A percentile compares a stretch with the other conserved stretches of the same genome.
Conservation (phyloP, 2,797 vertebrate species). For the Uromys caudimaculatus region DNA sequence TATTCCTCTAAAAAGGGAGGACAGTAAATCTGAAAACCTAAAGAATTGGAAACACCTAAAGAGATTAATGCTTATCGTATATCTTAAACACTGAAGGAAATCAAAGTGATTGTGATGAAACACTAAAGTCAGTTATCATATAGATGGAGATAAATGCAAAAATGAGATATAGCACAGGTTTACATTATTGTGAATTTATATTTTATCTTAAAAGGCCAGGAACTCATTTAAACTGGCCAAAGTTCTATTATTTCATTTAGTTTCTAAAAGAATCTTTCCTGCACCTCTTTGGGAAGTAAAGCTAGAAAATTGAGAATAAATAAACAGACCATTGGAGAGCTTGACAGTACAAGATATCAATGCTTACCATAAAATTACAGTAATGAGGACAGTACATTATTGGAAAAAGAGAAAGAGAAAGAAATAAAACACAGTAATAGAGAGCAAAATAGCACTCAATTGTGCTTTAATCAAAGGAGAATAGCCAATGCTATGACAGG, state of each 20-base stretch:
- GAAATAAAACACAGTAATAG: neutral
- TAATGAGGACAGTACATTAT: neutral
- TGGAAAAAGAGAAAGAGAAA: neutral
- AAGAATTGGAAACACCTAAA: neutral
- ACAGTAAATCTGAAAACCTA: neutral
- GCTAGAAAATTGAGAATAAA: neutral
- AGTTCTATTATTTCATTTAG: neutral
- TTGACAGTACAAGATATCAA: neutral
- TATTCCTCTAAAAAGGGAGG: neutral
- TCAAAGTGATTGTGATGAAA: neutral
- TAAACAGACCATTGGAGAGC: neutral
- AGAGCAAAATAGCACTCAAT: neutral
- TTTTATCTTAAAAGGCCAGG: neutral
- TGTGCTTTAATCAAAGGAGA: neutral
- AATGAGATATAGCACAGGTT: neutral
- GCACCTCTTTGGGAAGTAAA: neutral
- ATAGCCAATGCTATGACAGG: neutral
- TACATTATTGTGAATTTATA: neutral
- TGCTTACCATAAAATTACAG: neutral
- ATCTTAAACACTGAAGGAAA: neutral
- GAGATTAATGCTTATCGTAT: neutral
- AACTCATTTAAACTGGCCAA: neutral
- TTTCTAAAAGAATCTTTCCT: neutral
- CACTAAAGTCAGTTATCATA: neutral
- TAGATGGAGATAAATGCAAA: neutral